These are phyloP conservation scores for Cryptus armator DNA, from an alignment of 2,888 invertebrate species.

Conservation along the genomic window DNA sequence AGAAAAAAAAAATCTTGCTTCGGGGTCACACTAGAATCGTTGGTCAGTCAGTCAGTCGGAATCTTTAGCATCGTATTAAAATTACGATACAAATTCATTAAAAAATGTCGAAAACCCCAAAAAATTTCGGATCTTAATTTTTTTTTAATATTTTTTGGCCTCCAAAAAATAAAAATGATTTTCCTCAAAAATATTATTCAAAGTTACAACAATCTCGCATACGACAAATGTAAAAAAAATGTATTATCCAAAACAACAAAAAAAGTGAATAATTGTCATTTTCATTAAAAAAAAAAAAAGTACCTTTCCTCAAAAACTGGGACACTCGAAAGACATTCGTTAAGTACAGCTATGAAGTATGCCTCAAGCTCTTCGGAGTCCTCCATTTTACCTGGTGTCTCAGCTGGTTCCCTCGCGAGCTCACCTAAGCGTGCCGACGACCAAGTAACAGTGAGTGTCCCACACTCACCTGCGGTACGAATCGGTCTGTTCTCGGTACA, in stretches of 20 bases:
- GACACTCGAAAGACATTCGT: constrained; percentile 8
- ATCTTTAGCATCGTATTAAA: background rate
- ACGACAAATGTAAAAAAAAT: background rate
- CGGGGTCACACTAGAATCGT: background rate
- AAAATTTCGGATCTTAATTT: too few species aligned
- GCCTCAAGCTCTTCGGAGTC: background rate
- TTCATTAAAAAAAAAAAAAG: too few species aligned
- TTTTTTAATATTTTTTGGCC: too few species aligned
- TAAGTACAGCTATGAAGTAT: constrained; percentile 7
- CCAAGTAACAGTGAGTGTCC: constrained; percentile 19
- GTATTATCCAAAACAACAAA: background rate
- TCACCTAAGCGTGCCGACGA: constrained; percentile 32
- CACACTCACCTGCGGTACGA: constrained; percentile 34
- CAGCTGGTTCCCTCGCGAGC: constrained; percentile 24
- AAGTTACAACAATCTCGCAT: too few species aligned
- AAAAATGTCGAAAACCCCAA: too few species aligned
- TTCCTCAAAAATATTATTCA: too few species aligned
- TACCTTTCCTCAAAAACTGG: background rate
- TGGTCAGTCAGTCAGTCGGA: background rate
- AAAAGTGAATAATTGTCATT: too few species aligned
- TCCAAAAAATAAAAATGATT: too few species aligned
- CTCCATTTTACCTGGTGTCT: constrained; percentile 39
- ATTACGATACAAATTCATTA: too few species aligned
- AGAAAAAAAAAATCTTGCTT: constrained; percentile 5
- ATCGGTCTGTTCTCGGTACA: constrained; percentile 1